These are phyloP conservation scores for Sebastes variabilis DNA, from an alignment of 2,797 vertebrate genomes.

Conservation along the genomic window DNA sequence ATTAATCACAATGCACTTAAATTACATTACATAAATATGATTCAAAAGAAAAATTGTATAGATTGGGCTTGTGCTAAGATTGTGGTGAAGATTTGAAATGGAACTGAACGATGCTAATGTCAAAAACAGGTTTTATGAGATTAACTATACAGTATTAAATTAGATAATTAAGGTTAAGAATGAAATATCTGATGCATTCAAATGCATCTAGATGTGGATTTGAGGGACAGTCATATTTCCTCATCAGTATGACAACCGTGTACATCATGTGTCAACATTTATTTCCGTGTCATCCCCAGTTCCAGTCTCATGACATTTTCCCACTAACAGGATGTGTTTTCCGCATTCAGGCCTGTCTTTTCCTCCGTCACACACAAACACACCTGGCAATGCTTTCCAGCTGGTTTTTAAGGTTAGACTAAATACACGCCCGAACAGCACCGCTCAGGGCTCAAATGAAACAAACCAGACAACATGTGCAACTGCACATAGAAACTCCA, in stretches of 20 bases:
- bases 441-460: constrained; percentile 87
- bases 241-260: constrained; percentile 48
- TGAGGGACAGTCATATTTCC: constrained; percentile 44
- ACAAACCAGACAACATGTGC: constrained; percentile 93
- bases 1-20: constrained; percentile 45
- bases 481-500: constrained; percentile 95
- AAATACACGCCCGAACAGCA: constrained; percentile 84
- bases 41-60: constrained; percentile 20
- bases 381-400: constrained; percentile 73
- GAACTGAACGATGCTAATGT: constrained; percentile 9
- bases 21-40: constrained; percentile 38
- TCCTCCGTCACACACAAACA: constrained; percentile 58
- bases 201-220: constrained; percentile 21
- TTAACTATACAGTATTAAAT: constrained; percentile 36
- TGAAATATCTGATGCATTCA: constrained; percentile 38
- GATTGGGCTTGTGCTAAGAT: constrained; percentile 18
- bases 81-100: constrained; percentile 21
- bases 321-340: constrained; percentile 63
- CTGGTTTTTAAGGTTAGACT: constrained; percentile 86
- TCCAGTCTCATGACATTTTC: constrained; percentile 70
- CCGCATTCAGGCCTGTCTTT: constrained; percentile 58
- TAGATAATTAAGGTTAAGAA: constrained; percentile 45
- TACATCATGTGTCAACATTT: constrained; percentile 36
- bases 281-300: constrained; percentile 48
- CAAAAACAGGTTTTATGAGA: constrained; percentile 29